Percentiles rank a stretch among this genome's conserved stretches.
Evolutionary conservation across 2,113 vertebrate species (phyloP).

Genomic region (Argyrosomus japonicus): DNA sequence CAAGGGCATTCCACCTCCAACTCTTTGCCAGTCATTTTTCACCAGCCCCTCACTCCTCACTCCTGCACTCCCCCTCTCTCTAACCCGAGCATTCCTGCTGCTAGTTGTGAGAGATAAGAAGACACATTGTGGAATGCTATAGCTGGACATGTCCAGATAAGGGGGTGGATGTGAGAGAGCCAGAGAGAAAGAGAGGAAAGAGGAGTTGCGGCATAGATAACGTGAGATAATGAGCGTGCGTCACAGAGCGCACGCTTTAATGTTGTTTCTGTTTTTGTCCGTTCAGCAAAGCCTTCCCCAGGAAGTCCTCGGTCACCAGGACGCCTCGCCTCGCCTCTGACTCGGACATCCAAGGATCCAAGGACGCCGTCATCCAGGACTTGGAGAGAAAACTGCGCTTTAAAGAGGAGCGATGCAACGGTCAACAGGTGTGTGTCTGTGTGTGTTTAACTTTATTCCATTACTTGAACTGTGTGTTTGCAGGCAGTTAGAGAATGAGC

Average conservation of each 20-base stretch:
- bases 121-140: conserved; percentile 61
- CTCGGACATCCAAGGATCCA: conserved; percentile 97
- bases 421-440: conserved; percentile 85
- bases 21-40: conserved; percentile 59
- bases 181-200: conserved; percentile 19
- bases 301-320: conserved; percentile 84
- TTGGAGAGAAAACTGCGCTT: conserved; percentile 97
- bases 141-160: conserved; percentile 70
- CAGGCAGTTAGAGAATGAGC: conserved; percentile 36
- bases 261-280: conserved; percentile 21
- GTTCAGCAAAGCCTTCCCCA: conserved; percentile 88
- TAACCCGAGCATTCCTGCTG: conserved; percentile 67
- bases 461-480: conserved; percentile 31
- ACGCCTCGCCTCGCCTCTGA: conserved; percentile 91
- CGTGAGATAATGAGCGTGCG: conserved; percentile 16
- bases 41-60: conserved; percentile 51
- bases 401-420: conserved; percentile 97
- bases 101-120: conserved; percentile 66
- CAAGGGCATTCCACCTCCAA: conserved; percentile 60
- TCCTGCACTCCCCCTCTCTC: conserved; percentile 29
- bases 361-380: conserved; percentile 98
- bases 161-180: conserved; percentile 11
- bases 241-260: neutral
- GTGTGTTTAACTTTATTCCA: neutral
- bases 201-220: neutral